Percentiles rank a stretch among this genome's conserved stretches.
phyloP scores from a whole-genome alignment of 2,888 invertebrate species.

The Mesoligia furuncula region DNA sequence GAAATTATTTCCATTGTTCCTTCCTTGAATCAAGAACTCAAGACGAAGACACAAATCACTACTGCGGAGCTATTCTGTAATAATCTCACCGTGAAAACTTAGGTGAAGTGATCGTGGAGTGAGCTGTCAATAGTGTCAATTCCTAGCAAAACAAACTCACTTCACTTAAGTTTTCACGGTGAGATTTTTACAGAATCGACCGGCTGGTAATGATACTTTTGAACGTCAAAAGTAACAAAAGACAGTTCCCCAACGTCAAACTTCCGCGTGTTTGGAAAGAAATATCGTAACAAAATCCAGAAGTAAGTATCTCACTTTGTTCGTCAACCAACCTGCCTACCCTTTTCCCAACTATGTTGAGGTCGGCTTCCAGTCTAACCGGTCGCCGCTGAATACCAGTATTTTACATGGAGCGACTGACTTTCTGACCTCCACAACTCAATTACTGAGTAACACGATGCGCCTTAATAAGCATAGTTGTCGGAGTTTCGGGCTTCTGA shows the following conservation, averaged over 20 bases:
- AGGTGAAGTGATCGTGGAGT: no score
- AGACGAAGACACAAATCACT: no score
- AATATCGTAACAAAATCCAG: not conserved
- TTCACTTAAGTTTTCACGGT: no score
- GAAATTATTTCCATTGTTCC: not conserved
- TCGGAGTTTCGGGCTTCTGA: not conserved
- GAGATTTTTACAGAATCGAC: no score
- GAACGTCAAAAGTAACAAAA: not conserved
- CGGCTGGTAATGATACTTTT: no score
- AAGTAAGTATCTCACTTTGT: not conserved
- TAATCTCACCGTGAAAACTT: no score
- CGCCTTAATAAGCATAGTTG: not conserved
- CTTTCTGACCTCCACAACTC: not conserved
- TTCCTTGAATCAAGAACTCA: not conserved
- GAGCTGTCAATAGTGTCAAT: no score
- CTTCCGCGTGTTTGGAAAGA: not conserved
- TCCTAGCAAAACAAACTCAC: no score
- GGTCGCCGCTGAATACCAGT: not conserved
- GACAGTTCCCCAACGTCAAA: not conserved
- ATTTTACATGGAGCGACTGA: not conserved
- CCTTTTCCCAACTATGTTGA: not conserved
- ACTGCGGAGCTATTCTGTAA: no score
- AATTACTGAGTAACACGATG: not conserved
- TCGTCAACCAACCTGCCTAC: not conserved
- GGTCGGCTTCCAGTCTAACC: not conserved